Base-by-base conservation (phyloP, 2,888 invertebrate species). In the Fragum sueziense region DNA sequence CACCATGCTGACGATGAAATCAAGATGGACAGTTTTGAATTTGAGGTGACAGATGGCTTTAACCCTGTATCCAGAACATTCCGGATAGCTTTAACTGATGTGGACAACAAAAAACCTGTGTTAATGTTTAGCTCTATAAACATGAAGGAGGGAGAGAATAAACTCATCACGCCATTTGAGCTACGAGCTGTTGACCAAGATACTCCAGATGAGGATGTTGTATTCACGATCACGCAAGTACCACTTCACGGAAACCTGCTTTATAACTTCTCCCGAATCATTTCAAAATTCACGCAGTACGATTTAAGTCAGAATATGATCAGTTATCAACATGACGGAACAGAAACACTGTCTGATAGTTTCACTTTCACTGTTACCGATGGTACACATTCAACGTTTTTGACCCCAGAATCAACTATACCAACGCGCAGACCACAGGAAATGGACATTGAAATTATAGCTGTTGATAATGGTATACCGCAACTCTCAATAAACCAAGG, bases 261-360 rank as follows among this genome's bases (percentile, higher is more conserved):
- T 72, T 86, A 84, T 82, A 92, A 91, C 82, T 85, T 84, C 51
- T 87, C 90, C 2, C 74, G 85, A 31, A 87, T 87, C 22, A 88
- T 91, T 11, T 88, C 88, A 1, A 74, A 83, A 17, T 93, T 93
- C 82, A 91, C 91, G 2, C 88, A 91, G 86, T 84, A 86, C 22
- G 93, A 93, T 78, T 76, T 93, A 41, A 87, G 88, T 29, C 85
- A 89, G 27, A 91, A 92, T 73, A 73, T 90, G 72, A 91, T 93
- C 68, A 90, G 88, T 57, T 93, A 93, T 84, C 91, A 91, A 31
- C 93, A 93, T 86, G 93, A 93, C 75, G 93, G 93, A n/a, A 89
- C 91, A 0, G 93, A 93, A 78, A 91, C 92, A 0, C 57, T 79
- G 4, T 82, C 85, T 4, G 93, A 93, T 82, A 88, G 88, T 62